Percentiles rank a stretch among this genome's conserved stretches.
Evolutionary conservation across 2,888 invertebrate genomes (phyloP).

Genomic region (Parthenolecanium corni): DNA sequence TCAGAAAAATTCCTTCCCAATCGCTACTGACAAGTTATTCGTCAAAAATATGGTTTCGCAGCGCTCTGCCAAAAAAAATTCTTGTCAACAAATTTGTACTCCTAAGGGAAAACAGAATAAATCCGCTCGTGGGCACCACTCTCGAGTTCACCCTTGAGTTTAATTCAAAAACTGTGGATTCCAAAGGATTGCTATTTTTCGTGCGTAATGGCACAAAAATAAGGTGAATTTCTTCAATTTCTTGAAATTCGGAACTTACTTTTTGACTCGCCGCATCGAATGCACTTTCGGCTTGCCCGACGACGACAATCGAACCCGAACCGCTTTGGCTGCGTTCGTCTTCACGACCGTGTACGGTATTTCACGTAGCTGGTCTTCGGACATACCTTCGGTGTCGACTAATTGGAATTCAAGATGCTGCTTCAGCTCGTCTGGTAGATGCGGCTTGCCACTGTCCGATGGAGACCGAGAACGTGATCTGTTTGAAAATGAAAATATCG

Average conservation of each 20-base stretch:
- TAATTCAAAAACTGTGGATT: too few relatives aligned
- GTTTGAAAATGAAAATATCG: constrained; percentile 8
- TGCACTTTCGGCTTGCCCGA: constrained; percentile 31
- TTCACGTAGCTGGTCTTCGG: constrained; percentile 70
- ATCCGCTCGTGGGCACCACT: too few relatives aligned
- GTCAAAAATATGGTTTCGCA: too few relatives aligned
- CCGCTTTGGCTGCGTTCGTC: constrained; percentile 41
- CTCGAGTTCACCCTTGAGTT: too few relatives aligned
- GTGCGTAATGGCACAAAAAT: too few relatives aligned
- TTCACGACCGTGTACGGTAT: constrained; percentile 82
- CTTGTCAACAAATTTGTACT: too few relatives aligned
- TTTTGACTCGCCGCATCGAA: constrained; percentile 34
- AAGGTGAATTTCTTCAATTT: background rate
- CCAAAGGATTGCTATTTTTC: too few relatives aligned
- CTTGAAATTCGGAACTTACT: constrained; percentile 31
- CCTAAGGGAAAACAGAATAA: too few relatives aligned
- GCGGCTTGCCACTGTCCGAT: constrained; percentile 50
- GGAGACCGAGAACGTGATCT: constrained; percentile 57
- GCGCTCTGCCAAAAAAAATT: too few relatives aligned
- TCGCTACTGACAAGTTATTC: too few relatives aligned
- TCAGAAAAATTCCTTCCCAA: too few relatives aligned
- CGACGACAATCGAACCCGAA: constrained; percentile 34
- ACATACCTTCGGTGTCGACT: constrained; percentile 81
- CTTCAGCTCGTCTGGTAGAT: constrained; percentile 63
- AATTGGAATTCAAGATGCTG: constrained; percentile 79